These are phyloP conservation scores for Chelmon rostratus DNA, from an alignment of 2,797 vertebrate species.

Conservation along the genomic window DNA sequence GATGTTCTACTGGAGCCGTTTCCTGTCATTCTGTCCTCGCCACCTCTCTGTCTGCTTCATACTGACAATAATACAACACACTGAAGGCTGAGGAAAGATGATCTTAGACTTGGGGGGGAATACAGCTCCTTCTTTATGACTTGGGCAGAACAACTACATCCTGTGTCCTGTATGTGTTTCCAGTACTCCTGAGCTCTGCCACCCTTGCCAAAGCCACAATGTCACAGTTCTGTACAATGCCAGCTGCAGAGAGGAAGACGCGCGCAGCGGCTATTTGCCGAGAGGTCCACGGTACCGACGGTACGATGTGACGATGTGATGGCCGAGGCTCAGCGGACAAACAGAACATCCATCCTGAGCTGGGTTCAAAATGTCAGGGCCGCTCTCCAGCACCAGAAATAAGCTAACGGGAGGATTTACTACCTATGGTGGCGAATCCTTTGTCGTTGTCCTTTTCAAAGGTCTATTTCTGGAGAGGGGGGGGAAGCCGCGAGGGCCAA, in stretches of 20 bases:
- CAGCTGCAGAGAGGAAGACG: conserved; percentile 90
- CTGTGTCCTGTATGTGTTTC: conserved; percentile 77
- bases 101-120: background rate
- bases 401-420: conserved; percentile 84
- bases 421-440: conserved; percentile 88
- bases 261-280: conserved; percentile 92
- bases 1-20: too few relatives aligned
- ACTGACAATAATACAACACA: background rate
- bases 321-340: conserved; percentile 41
- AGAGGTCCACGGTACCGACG: conserved; percentile 91
- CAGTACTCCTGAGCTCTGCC: conserved; percentile 74
- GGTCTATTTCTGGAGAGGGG: conserved; percentile 92
- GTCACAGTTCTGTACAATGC: conserved; percentile 91
- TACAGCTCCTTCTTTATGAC: conserved; percentile 23
- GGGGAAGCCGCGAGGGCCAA: conserved; percentile 82
- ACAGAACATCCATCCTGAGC: conserved; percentile 64
- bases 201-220: conserved; percentile 83
- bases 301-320: conserved; percentile 82
- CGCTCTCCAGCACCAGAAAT: conserved; percentile 86
- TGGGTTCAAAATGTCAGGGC: conserved; percentile 83
- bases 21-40: background rate
- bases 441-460: conserved; percentile 91
- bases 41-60: conserved; percentile 10
- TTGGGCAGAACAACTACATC: conserved; percentile 50
- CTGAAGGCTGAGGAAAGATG: background rate